Conservation (phyloP, 2,888 invertebrate species). For the Phaedon cochleariae region DNA sequence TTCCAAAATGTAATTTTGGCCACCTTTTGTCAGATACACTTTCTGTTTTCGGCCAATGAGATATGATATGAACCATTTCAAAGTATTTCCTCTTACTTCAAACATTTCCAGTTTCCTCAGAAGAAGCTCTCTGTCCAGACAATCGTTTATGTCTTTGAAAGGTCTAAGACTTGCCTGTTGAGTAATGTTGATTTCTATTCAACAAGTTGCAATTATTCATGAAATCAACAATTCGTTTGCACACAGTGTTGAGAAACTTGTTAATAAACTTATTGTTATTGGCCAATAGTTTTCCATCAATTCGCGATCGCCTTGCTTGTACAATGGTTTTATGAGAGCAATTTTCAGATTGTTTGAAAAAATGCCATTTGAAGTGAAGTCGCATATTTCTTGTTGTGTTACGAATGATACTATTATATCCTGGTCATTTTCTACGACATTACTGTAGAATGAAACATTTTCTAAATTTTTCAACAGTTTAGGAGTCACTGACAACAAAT, state of each 20-base stretch:
- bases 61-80: neutral
- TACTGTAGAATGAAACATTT: too few relatives aligned
- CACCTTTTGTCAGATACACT: neutral
- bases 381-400: too few relatives aligned
- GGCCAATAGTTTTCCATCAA: neutral
- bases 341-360: neutral
- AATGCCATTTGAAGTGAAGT: neutral
- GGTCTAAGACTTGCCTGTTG: neutral
- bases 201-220: neutral
- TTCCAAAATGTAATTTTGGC: neutral
- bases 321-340: neutral
- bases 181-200: neutral
- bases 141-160: neutral
- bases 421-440: too few relatives aligned
- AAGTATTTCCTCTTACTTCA: too few relatives aligned
- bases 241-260: neutral
- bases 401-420: too few relatives aligned
- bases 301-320: neutral
- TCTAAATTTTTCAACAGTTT: too few relatives aligned
- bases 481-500: too few relatives aligned
- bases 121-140: neutral
- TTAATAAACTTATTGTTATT: constrained; percentile 4
- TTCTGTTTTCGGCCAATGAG: neutral
- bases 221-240: too few relatives aligned
- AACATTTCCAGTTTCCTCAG: too few relatives aligned